Percentiles rank a stretch among this genome's conserved stretches.
Conservation (phyloP, 53 echinoderm and acorn worm species). For the Temnopleurus reevesii region DNA sequence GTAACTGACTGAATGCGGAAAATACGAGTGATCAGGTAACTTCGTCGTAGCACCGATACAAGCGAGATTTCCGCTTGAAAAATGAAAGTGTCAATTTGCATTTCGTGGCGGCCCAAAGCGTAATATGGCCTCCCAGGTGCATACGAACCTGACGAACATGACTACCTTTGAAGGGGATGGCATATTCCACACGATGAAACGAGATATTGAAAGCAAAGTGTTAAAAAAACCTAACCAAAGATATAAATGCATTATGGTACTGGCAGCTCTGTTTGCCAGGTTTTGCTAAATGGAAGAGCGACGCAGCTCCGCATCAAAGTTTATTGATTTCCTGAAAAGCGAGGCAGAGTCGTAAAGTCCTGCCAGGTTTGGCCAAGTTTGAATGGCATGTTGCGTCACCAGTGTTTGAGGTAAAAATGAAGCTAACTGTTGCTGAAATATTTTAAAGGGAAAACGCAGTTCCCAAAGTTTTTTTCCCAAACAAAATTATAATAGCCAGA, state of each 20-base stretch:
- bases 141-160: neutral
- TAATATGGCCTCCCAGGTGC: slow-evolving; percentile 9
- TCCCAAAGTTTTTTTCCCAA: too few relatives aligned
- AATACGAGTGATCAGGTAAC: neutral
- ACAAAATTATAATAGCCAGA: too few relatives aligned
- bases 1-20: neutral
- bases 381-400: too few relatives aligned
- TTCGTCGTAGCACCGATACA: neutral
- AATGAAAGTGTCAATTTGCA: slow-evolving; percentile 20
- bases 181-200: slow-evolving; percentile 8
- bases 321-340: slow-evolving; percentile 22
- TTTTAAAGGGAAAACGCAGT: too few relatives aligned
- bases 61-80: neutral
- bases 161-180: slow-evolving; percentile 7
- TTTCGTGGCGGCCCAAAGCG: neutral
- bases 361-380: too few relatives aligned
- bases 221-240: neutral
- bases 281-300: neutral
- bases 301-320: slow-evolving; percentile 7
- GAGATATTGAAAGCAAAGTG: neutral
- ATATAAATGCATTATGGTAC: neutral
- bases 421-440: too few relatives aligned
- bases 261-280: neutral
- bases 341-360: neutral
- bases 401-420: too few relatives aligned